Evolutionary conservation across 2,888 invertebrate genomes (phyloP), one percentile per base, ranked within the genome.

Genomic region (Neuroscelio doddi): DNA sequence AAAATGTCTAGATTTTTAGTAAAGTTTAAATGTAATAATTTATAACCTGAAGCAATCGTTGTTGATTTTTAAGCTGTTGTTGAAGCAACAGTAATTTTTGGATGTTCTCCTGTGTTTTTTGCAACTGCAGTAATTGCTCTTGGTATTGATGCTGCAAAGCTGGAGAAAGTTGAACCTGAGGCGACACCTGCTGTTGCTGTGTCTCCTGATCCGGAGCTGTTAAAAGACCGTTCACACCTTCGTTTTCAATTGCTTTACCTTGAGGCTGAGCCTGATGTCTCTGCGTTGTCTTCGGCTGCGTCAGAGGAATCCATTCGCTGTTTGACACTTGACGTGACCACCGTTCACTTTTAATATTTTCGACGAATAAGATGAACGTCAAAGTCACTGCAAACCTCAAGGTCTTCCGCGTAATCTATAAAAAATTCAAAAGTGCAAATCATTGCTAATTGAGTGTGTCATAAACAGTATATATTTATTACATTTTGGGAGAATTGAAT

Each of bases 231-330:
- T 59, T 56, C 1, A 26, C 29, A 34, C 63, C 57, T 8, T 59
- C 69, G 46, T 34, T 55, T 26, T 64, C 61, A n/a, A 69, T 38
- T 7, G 53, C 46, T 21, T 73, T 74, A 50, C 49, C 57, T 41
- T 72, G 73, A 9, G 36, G 70, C 30, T 73, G 73, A 53, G 42
- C 49, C 30, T 70, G 70, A 7, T 57, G 59, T 30, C 64, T 61
- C 21, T 74, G 78, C 16, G 59, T 42, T 24, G 70, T 58, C 15
- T 78, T 72, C 0, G 82, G 81, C 72, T 78, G 74, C 17, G 84
- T 73, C 52, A 84, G 56, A 1, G 84, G 84, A n/a, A 84, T 83
- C 84, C 84, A 84, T 49, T 84, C 84, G 75, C 82, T 84, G 58
- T 79, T 83, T 0, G 81, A 72, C 24, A 80, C 76, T 57, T 84